phyloP scores from a whole-genome alignment of 1,140 invertebrate species.

The Eumaeus atala region DNA sequence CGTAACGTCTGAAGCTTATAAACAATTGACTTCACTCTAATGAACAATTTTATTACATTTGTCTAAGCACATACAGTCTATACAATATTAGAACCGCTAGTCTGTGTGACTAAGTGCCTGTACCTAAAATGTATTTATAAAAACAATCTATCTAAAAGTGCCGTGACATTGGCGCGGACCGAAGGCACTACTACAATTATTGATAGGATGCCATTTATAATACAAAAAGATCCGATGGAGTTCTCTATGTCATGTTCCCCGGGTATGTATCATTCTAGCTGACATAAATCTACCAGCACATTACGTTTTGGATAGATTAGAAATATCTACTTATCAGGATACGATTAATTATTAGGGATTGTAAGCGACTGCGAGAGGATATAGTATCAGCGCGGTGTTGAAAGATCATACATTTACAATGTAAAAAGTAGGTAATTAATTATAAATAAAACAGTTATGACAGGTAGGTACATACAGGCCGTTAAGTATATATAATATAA shows the following conservation, averaged over 20 bases:
- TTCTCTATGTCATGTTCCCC: background rate
- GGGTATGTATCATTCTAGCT: background rate
- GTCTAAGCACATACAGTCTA: constrained; percentile 2
- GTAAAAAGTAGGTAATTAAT: no score
- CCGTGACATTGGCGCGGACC: background rate
- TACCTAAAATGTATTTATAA: constrained; percentile 1
- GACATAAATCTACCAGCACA: no score
- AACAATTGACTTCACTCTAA: background rate
- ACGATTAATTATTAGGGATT: no score
- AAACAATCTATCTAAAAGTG: background rate
- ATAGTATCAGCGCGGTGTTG: no score
- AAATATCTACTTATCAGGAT: no score
- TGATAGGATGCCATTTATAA: background rate
- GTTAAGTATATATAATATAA: no score
- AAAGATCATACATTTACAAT: no score
- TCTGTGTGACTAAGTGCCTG: constrained; percentile 2
- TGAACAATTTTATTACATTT: constrained; percentile 1
- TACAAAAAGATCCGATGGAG: background rate
- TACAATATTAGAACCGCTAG: constrained; percentile 7
- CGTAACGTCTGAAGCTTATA: constrained; percentile 24
- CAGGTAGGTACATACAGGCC: no score
- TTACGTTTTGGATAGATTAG: no score
- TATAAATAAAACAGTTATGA: no score
- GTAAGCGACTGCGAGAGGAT: no score
- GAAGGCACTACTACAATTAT: background rate